phyloP scores from a whole-genome alignment of 2,113 vertebrate species.

The Siniperca knerii region DNA sequence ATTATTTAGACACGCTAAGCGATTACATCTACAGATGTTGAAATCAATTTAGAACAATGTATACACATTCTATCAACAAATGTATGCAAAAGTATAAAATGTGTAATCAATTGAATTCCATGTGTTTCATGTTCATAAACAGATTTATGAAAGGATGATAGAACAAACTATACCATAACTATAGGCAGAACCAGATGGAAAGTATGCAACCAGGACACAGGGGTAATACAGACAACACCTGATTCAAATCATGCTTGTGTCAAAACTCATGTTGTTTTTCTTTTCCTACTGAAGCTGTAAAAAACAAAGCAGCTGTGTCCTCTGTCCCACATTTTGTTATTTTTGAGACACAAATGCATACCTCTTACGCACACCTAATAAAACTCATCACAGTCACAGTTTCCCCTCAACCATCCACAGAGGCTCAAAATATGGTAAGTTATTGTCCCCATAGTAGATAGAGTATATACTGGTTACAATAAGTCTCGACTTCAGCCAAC shows the following conservation, averaged over 20 bases:
- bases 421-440: slow-evolving; percentile 14
- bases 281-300: background rate
- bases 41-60: slow-evolving; percentile 12
- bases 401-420: slow-evolving; percentile 26
- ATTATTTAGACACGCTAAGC: background rate
- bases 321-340: slow-evolving; percentile 5
- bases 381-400: slow-evolving; percentile 21
- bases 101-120: background rate
- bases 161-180: background rate
- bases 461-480: slow-evolving; percentile 13
- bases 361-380: slow-evolving; percentile 1
- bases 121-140: slow-evolving; percentile 1
- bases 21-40: background rate
- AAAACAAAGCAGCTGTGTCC: slow-evolving; percentile 21
- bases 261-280: background rate
- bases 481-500: background rate
- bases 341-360: background rate
- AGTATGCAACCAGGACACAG: background rate
- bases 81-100: background rate
- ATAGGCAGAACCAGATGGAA: slow-evolving; percentile 7
- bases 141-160: background rate
- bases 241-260: slow-evolving; percentile 9
- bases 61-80: background rate
- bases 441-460: background rate
- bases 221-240: slow-evolving; percentile 17